Base-by-base conservation (phyloP, 2,888 invertebrate genomes). In the Ophonus ardosiacus region DNA sequence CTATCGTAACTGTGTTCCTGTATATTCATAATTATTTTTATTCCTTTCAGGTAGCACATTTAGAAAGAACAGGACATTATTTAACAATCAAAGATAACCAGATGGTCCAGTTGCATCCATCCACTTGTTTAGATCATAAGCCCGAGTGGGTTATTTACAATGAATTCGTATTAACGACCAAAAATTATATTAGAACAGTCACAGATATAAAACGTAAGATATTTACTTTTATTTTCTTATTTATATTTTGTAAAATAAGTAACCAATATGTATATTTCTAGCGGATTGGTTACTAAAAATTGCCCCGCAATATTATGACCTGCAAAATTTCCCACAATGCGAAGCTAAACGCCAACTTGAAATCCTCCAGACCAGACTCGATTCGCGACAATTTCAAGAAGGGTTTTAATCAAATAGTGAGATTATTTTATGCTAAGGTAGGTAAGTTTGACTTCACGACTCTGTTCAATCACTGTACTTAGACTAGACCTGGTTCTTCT, bases 141-240 rank as follows among this genome's bases (percentile, higher is more conserved):
- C 99, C 99, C 0, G 99, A 99, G 92, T 99, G 99, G 99, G 99
- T 99, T 59, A 96, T 99, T 86, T 99, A 99, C 93, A 99, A 99
- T 92, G 99, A 99, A 93, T 99, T 99, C 90, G 99, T 99, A 74
- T 93, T 99, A 87, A 99, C 99, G 86, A 99, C 99, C 86, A 99
- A 99, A 92, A 99, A 99, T 92, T 99, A 99, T 91, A 99, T 99
- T 89, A 94, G 99, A 88, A 99, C 99, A 0, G 99, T 99, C 13
- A 99, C 99, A 0, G 99, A 99, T 90, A 97, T 99, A 87, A 99
- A 99, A 93, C 98, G 99, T 99, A 92, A 94, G 96, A 94, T 81
- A 85, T 85, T 80, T 57, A 17, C 57, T 84, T 79, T 17, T 40
- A 68, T 21, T 21, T 21, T n/a, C n/a, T 82, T 8, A 40, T 74